A percentile compares a stretch with the other conserved stretches of the same genome.
Conservation (phyloP, 1,140 invertebrate genomes). For the Meloidogyne chitwoodi region DNA sequence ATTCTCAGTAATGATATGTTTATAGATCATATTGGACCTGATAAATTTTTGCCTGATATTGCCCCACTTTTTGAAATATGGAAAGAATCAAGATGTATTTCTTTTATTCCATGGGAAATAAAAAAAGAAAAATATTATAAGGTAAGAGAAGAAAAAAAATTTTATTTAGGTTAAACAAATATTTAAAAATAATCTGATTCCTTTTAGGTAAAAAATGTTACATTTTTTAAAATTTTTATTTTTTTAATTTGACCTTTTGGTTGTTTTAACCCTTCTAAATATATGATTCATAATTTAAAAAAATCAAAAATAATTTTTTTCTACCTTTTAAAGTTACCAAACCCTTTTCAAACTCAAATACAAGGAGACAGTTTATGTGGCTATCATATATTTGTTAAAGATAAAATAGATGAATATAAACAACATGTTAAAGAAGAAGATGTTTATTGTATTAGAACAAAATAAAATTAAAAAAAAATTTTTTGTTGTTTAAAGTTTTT, state of each 20-base stretch:
- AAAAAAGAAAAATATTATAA: neutral
- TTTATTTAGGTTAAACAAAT: neutral
- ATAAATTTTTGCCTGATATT: neutral
- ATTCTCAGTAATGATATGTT: constrained; percentile 6
- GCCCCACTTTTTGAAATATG: constrained; percentile 3
- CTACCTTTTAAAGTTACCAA: neutral
- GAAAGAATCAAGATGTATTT: neutral
- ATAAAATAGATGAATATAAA: neutral
- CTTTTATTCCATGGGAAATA: neutral
- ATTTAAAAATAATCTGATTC: too few relatives aligned
- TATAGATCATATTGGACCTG: neutral
- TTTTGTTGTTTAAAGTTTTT: neutral
- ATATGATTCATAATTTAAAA: too few relatives aligned
- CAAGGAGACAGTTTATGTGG: constrained; percentile 5
- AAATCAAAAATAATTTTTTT: neutral
- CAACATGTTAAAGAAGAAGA: neutral
- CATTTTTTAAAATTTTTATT: too few relatives aligned
- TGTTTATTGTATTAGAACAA: constrained; percentile 13
- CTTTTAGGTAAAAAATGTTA: too few relatives aligned
- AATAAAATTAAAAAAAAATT: neutral
- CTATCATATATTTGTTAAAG: constrained; percentile 10
- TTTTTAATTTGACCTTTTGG: neutral
- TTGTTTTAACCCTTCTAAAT: neutral
- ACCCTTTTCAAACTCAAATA: neutral
- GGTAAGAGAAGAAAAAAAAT: neutral